phyloP scores from a whole-genome alignment of 2,888 invertebrate species.

The Podotricha telesiphe region DNA sequence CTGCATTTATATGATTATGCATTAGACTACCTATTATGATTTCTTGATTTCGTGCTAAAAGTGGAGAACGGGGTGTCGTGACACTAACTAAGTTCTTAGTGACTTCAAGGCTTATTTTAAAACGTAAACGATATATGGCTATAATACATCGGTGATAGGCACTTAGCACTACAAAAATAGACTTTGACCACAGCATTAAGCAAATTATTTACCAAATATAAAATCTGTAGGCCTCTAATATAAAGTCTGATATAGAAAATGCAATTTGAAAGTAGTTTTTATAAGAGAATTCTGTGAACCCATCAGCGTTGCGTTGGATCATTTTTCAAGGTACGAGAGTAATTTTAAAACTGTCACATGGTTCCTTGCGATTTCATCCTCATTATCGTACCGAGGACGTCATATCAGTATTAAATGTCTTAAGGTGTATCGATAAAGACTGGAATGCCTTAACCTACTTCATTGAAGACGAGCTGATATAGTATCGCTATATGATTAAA shows the following conservation, averaged over 20 bases:
- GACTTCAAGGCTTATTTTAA: too few relatives aligned
- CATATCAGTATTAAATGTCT: slow-evolving; percentile 38
- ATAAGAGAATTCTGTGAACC: slow-evolving; percentile 38
- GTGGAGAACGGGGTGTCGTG: too few relatives aligned
- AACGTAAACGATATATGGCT: neutral
- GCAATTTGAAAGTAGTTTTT: slow-evolving; percentile 37
- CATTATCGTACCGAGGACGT: slow-evolving; percentile 47
- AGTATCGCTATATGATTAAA: neutral
- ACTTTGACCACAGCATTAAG: neutral
- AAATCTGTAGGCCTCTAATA: neutral
- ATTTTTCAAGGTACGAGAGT: slow-evolving; percentile 57
- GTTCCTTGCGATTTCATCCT: slow-evolving; percentile 54
- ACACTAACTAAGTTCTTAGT: too few relatives aligned
- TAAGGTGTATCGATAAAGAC: slow-evolving; percentile 34
- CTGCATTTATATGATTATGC: too few relatives aligned
- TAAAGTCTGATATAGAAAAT: slow-evolving; percentile 20
- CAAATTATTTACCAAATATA: neutral
- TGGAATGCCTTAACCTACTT: slow-evolving; percentile 33
- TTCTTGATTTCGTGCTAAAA: too few relatives aligned
- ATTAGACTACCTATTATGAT: too few relatives aligned
- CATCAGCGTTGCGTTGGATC: slow-evolving; percentile 45
- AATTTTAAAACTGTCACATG: slow-evolving; percentile 65
- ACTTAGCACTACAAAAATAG: neutral
- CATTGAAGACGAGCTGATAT: slow-evolving; percentile 37
- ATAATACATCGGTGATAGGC: neutral